Evolutionary conservation across 2,797 vertebrate species (phyloP), one percentile per base, ranked within the genome.

Genomic region (Alectoris magna): DNA sequence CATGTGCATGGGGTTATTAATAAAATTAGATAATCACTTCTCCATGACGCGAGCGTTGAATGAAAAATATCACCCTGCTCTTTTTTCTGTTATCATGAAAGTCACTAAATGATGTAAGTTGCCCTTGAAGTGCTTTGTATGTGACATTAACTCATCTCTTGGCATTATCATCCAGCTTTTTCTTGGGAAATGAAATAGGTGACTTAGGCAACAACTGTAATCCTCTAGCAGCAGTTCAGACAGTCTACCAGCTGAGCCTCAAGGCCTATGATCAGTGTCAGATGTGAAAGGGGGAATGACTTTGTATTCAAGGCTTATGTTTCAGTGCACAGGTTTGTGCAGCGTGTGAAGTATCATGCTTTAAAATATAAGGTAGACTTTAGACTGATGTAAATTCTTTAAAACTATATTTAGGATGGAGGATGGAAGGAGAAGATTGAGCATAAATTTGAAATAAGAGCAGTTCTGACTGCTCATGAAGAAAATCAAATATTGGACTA

Each of bases 11-110:
- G 60, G 68, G 90, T 85, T 94, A 82, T 91, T 84, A 95, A 81
- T 89, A 91, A 94, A 94, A 92, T 81, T 63, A 95, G 73, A 88
- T 94, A 91, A 96, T 96, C 88, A 74, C 89, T 95, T 96, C 64
- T 95, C 58, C 68, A 51, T 67, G 70, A 92, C 91, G 76, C 64
- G 79, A 60, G 67, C 95, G 64, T 49, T 49, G 59, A 88, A 64
- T 74, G 27, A 92, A 95, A 94, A 70, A 21, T 91, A 49, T 36
- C n/a, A 88, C 62, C 46, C 43, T 72, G 63, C 58, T 95, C 70
- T 93, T 90, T 56, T 56, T 94, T 95, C 68, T 94, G 9, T 56
- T 94, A 74, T 82, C 49, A 41, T 68, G 72, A 14, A 87, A 92
- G 67, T 87, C 92, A 66, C 84, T 77, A 80, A 91, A 59, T 89